Base-by-base conservation (phyloP, 2,888 invertebrate genomes). In the Euplexia lucipara region DNA sequence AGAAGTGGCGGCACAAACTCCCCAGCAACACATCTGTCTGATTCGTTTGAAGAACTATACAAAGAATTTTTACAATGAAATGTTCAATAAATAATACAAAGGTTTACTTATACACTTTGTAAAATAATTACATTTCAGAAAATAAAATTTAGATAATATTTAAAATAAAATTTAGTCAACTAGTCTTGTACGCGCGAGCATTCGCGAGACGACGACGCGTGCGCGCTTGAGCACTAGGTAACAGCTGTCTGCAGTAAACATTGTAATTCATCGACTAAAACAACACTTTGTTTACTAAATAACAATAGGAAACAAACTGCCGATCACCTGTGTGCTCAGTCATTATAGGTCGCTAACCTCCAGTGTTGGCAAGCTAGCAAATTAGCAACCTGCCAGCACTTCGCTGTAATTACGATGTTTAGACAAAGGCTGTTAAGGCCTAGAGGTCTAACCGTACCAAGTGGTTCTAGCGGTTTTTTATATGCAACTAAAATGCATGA, bases 341-440 rank as follows among this genome's bases (percentile, higher is more conserved):
- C 34, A 44, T 54, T 69, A 58, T 14, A 57, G 49, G 48, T 49
- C 53, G 34, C 35, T 37, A 16, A 68, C 35, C 56, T 41, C 12
- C 26, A 8, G 14, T 48, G 44, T 45, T 68, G 37, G 22, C 12
- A 42, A 37, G 1, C 51, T 34, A 12, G 22, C 16, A 39, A 48
- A 58, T 69, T 64, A 70, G 56, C 39, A 59, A 18, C 35, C n/a
- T 20, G 41, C 44, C 39, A 18, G 16, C 16, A 26, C 16, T 56
- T 59, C 8, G 39, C n/a, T 44, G 2, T 75, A 64, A 75, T 75
- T 75, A 75, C 60, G 35, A 53, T 53, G 44, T 41, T 70, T 75
- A 73, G 59, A 57, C 44, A 6, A 16, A 18, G 3, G 14, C n/a
- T 45, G 30, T 39, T 6, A 14, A 44, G 14, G 9, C 47, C 63